These are phyloP conservation scores for Sitobion miscanthi DNA, from an alignment of 1,140 invertebrate species.

Conservation along the genomic window DNA sequence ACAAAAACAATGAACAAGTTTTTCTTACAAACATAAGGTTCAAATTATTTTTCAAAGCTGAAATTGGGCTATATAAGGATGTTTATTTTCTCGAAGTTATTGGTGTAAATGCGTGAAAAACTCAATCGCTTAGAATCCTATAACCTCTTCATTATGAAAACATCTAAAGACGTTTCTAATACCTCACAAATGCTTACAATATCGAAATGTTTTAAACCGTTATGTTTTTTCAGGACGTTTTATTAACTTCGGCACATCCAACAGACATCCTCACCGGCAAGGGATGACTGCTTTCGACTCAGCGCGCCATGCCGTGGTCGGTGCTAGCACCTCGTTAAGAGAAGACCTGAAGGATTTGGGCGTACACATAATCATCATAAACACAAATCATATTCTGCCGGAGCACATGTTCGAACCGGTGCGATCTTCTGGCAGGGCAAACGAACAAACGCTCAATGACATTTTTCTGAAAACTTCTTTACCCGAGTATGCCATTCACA, in stretches of 20 bases:
- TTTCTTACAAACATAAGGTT: no score
- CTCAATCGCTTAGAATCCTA: no score
- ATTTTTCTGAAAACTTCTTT: neutral
- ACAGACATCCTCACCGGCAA: neutral
- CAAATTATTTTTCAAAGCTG: no score
- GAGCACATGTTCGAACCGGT: constrained; percentile 34
- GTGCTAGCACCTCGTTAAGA: constrained; percentile 13
- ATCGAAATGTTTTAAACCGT: neutral
- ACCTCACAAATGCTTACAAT: neutral
- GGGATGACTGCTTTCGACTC: constrained; percentile 46
- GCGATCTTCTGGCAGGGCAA: neutral
- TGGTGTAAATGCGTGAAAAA: no score
- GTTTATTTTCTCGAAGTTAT: no score
- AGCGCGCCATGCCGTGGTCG: constrained; percentile 42
- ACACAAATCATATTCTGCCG: constrained; percentile 23
- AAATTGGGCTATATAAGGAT: no score
- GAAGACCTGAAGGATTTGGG: constrained; percentile 24
- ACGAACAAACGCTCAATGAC: neutral
- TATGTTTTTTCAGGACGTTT: constrained; percentile 15
- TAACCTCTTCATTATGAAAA: neutral
- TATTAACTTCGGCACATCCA: constrained; percentile 38
- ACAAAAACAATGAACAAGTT: no score
- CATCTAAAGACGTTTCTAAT: neutral
- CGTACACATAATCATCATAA: constrained; percentile 1
- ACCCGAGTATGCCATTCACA: constrained; percentile 38